phyloP scores from a whole-genome alignment of 2,113 vertebrate species.

The Polypterus bichir region DNA sequence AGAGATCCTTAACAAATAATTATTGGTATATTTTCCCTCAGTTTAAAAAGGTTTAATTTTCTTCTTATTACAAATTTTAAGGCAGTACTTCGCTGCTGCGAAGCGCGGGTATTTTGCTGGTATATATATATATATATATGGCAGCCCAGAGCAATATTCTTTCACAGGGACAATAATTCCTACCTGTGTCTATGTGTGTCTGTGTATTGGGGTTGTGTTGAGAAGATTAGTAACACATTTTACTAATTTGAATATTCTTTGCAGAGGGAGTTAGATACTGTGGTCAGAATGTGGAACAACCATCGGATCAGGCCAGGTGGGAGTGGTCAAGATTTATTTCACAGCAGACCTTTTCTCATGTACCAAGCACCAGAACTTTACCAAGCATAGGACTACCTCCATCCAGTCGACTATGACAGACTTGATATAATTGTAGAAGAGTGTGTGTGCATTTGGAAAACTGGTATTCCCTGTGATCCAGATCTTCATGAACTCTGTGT shows the following conservation, averaged over 20 bases:
- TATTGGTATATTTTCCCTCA: too few species aligned
- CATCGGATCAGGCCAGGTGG: conserved; percentile 12
- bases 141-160: too few species aligned
- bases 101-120: too few species aligned
- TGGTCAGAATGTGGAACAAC: conserved; percentile 15
- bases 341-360: conserved; percentile 13
- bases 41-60: too few species aligned
- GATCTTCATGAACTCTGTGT: conserved; percentile 14
- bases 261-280: conserved; percentile 10
- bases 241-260: neutral
- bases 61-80: too few species aligned
- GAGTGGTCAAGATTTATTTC: conserved; percentile 6
- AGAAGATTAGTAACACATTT: too few species aligned
- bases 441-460: conserved; percentile 7
- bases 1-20: too few species aligned
- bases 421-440: conserved; percentile 9
- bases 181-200: too few species aligned
- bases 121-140: too few species aligned
- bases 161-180: too few species aligned
- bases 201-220: too few species aligned
- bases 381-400: conserved; percentile 8
- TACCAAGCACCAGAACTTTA: conserved; percentile 11
- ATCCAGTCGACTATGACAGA: conserved; percentile 14
- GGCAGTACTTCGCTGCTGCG: too few species aligned
- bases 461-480: conserved; percentile 8